A percentile compares a stretch with the other conserved stretches of the same genome.
Conservation (phyloP, 2,888 invertebrate species). For the Cephus spinipes region DNA sequence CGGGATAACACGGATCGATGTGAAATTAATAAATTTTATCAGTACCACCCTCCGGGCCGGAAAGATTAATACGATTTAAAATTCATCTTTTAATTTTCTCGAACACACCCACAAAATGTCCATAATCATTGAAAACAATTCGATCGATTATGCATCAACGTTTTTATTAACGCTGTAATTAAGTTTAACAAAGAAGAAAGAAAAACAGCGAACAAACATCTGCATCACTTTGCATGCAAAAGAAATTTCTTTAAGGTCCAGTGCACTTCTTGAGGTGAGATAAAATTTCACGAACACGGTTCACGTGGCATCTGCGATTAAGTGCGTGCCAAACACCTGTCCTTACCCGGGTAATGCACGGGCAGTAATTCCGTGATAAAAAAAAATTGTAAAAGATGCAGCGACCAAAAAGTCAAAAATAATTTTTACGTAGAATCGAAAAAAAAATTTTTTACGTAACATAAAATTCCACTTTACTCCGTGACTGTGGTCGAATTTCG, state of each 20-base stretch:
- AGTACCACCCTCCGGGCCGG: neutral
- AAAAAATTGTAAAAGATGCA: neutral
- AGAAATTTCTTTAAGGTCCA: neutral
- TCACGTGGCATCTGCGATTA: slow-evolving; percentile 20
- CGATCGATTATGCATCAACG: neutral
- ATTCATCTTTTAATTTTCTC: neutral
- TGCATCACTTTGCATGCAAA: neutral
- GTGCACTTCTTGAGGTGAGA: slow-evolving; percentile 7
- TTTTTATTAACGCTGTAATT: neutral
- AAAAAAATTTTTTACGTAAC: too few species aligned
- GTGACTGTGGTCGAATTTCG: too few species aligned
- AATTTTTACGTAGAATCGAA: neutral
- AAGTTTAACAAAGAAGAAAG: neutral
- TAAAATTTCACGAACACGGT: slow-evolving; percentile 13
- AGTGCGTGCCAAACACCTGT: slow-evolving; percentile 20
- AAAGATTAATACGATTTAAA: neutral
- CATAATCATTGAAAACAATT: neutral
- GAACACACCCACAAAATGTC: neutral
- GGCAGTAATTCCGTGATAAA: neutral
- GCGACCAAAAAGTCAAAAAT: neutral
- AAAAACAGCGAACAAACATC: neutral
- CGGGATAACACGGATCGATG: neutral
- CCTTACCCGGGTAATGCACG: neutral
- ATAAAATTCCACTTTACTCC: too few species aligned
- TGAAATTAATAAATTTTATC: neutral